A percentile compares a stretch with the other conserved stretches of the same genome.
Conservation (phyloP, 2,888 invertebrate species). For the Pseudococcus longispinus region DNA sequence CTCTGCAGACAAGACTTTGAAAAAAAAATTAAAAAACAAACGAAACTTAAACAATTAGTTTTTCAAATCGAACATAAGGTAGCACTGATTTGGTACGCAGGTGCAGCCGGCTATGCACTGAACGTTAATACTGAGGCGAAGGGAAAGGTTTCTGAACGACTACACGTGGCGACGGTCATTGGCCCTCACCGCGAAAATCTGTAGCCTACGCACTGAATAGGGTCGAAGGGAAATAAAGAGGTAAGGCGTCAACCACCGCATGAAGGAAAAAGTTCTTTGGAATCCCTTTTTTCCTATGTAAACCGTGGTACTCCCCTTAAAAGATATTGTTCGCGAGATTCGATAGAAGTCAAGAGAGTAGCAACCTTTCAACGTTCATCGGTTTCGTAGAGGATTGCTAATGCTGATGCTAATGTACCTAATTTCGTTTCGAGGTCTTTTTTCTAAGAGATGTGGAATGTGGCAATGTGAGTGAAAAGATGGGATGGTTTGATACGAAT, state of each 20-base stretch:
- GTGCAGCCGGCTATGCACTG: slow-evolving; percentile 41
- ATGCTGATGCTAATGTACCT: not conserved
- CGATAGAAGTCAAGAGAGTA: not conserved
- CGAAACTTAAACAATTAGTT: not conserved
- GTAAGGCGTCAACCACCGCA: slow-evolving; percentile 49
- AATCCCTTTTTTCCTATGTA: slow-evolving; percentile 40
- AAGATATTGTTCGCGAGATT: not conserved
- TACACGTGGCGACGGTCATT: slow-evolving; percentile 55
- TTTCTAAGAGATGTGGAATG: not conserved
- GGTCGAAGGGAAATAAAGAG: not conserved
- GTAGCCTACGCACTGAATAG: slow-evolving; percentile 31
- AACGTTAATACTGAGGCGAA: slow-evolving; percentile 43
- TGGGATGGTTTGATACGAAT: too few species aligned
- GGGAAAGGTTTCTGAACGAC: slow-evolving; percentile 37
- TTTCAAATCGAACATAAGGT: not conserved
- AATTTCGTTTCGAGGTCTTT: not conserved
- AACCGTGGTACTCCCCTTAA: slow-evolving; percentile 24
- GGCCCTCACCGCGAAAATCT: slow-evolving; percentile 56
- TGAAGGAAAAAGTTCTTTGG: slow-evolving; percentile 47
- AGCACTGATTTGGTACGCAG: slow-evolving; percentile 32
- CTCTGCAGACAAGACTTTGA: not conserved
- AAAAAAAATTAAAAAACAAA: not conserved
- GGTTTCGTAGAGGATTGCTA: not conserved
- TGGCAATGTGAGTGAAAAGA: not conserved
- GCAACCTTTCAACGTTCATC: not conserved